phyloP scores from a whole-genome alignment of 2,113 vertebrate genomes.

The Chaetops frenatus region DNA sequence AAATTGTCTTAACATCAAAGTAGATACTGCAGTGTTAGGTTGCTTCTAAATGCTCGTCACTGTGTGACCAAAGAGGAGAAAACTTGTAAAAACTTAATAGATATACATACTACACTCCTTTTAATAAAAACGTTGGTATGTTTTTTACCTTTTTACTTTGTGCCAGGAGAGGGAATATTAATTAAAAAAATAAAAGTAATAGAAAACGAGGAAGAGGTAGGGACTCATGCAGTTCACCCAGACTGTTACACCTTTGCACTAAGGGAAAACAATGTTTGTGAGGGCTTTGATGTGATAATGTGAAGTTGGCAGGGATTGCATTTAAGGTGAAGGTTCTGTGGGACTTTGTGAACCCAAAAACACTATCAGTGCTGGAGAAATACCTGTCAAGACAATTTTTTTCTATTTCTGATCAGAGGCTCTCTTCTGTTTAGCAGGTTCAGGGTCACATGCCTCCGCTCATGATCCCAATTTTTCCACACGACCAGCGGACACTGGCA shows the following conservation, averaged over 20 bases:
- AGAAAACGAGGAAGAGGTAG: background rate
- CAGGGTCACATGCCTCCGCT: slow-evolving; percentile 99
- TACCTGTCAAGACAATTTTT: slow-evolving; percentile 81
- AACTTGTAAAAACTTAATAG: background rate
- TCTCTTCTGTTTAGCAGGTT: slow-evolving; percentile 94
- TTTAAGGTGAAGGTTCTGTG: slow-evolving; percentile 60
- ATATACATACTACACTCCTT: background rate
- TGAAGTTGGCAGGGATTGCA: slow-evolving; percentile 73
- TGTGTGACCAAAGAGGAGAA: background rate
- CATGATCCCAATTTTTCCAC: slow-evolving; percentile 99
- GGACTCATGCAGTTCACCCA: background rate
- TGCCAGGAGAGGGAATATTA: background rate
- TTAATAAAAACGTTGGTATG: background rate
- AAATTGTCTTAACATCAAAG: background rate
- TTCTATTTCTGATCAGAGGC: slow-evolving; percentile 79
- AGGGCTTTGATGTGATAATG: slow-evolving; percentile 75
- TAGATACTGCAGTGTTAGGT: background rate
- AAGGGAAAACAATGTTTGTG: slow-evolving; percentile 51
- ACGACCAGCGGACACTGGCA: slow-evolving; percentile 99
- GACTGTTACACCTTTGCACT: slow-evolving; percentile 35
- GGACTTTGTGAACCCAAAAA: slow-evolving; percentile 71
- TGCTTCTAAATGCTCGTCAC: background rate
- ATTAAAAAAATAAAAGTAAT: background rate
- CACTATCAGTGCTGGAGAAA: slow-evolving; percentile 70
- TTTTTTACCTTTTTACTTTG: background rate